A percentile compares a stretch with the other conserved stretches of the same genome.
phyloP scores from a whole-genome alignment of 1,140 invertebrate species.

The Choristoneura fumiferana region DNA sequence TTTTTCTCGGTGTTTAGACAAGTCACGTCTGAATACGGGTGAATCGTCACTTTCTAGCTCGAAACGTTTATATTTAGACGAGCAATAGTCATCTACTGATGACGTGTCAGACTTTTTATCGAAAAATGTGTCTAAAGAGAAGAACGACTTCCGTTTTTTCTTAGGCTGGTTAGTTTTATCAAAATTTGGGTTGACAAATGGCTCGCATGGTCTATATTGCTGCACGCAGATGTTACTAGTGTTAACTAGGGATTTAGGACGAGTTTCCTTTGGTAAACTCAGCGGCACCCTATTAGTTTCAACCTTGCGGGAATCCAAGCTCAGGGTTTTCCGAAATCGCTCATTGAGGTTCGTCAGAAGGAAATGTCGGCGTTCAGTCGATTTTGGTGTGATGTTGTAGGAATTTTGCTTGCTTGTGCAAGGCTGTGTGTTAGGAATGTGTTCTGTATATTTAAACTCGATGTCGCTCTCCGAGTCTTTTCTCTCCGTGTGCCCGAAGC shows the following conservation, averaged over 20 bases:
- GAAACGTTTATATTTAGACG: conserved; percentile 76
- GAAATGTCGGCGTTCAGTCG: conserved; percentile 59
- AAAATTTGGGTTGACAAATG: conserved; percentile 57
- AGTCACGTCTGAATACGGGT: conserved; percentile 61
- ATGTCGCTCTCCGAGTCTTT: conserved; percentile 67
- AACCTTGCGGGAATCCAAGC: conserved; percentile 68
- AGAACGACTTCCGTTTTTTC: conserved; percentile 75
- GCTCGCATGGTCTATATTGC: conserved; percentile 51
- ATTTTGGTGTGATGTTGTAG: conserved; percentile 68
- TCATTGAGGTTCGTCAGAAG: conserved; percentile 73
- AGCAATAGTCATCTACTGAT: conserved; percentile 74
- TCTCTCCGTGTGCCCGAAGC: conserved; percentile 19
- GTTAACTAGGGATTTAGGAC: conserved; percentile 71
- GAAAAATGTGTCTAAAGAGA: conserved; percentile 74
- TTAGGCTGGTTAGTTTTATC: conserved; percentile 60
- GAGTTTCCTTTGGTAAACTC: conserved; percentile 53
- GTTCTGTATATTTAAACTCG: conserved; percentile 70
- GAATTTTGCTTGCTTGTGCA: conserved; percentile 67
- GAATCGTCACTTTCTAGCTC: conserved; percentile 75
- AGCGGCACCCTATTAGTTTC: conserved; percentile 60
- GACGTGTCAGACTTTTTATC: conserved; percentile 75
- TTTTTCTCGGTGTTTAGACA: conserved; percentile 45
- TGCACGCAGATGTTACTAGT: conserved; percentile 65
- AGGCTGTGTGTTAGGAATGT: conserved; percentile 63
- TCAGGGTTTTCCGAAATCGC: conserved; percentile 73